Evolutionary conservation across 2,888 invertebrate genomes (phyloP).

Genomic region (Rhaphigaster nebulosa): DNA sequence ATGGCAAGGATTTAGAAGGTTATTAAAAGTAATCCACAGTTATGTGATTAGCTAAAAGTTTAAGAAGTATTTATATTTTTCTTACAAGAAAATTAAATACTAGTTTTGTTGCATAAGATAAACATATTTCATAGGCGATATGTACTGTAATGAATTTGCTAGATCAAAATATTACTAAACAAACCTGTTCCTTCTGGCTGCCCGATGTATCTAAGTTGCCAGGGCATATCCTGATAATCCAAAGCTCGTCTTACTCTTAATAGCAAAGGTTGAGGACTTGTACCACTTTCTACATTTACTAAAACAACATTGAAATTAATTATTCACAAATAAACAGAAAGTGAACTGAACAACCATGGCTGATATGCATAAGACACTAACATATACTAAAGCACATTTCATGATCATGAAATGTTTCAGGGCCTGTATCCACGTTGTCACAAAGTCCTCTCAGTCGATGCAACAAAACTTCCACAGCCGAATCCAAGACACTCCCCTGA

Average conservation of each 20-base stretch:
- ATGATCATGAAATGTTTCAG: conserved; percentile 93
- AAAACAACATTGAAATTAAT: neutral
- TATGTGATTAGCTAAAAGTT: too few relatives aligned
- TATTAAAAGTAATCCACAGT: too few relatives aligned
- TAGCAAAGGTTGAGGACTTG: conserved; percentile 75
- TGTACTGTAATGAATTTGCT: too few relatives aligned
- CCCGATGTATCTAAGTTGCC: conserved; percentile 92
- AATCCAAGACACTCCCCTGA: conserved; percentile 93
- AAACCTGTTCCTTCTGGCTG: conserved; percentile 79
- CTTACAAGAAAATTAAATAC: too few relatives aligned
- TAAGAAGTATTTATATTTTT: too few relatives aligned
- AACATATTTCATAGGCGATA: too few relatives aligned
- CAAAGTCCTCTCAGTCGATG: conserved; percentile 92
- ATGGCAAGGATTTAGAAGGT: too few relatives aligned
- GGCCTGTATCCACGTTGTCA: conserved; percentile 91
- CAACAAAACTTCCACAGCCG: conserved; percentile 89
- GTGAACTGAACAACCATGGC: neutral
- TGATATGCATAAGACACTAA: conserved; percentile 65
- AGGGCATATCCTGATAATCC: conserved; percentile 86
- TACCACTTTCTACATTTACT: conserved; percentile 65
- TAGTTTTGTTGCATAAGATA: too few relatives aligned
- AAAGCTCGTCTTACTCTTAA: conserved; percentile 87
- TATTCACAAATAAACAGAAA: neutral
- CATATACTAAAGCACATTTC: conserved; percentile 90
- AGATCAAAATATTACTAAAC: neutral